Evolutionary conservation across 2,797 vertebrate genomes (phyloP), one percentile per base, ranked within the genome.

Genomic region (Eospalax fontanierii): DNA sequence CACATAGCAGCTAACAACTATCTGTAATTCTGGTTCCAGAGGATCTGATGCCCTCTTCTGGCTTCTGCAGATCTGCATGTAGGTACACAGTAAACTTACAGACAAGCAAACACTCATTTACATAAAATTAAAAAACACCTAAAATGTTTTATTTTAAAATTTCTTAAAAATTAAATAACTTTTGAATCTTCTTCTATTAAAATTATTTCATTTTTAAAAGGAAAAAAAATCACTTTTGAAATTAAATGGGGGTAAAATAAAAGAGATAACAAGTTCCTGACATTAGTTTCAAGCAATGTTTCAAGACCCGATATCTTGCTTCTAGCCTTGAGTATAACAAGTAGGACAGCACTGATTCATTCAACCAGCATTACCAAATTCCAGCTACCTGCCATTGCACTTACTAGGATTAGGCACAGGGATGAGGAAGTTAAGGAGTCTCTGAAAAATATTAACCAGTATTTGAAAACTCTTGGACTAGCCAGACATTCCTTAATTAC

Each of bases 181-280:
- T 11, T 46, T 46, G 46, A 46, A 46, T 46, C 46, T 46, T 46
- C 11, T 46, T 8, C 71, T 66, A 78, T 84, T 78, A 86, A 68
- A 57, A 46, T 54, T 54, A 79, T 40, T 40, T 73, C 4, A 73
- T 82, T 84, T 57, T 75, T 16, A 87, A 66, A 66, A n/a, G n/a
- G 14, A 2, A 66, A 70, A 68, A 91, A 68, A 87, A 50, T 33
- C 33, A 82, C 70, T 90, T 95, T 54, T 78, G 21, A 92, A 94
- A 76, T 75, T 94, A 87, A 95, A 74, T 7, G 65, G 38, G 26
- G 12, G 40, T n/a, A n/a, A 91, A 63, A 75, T 93, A 54, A 87
- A 79, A 66, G 63, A 93, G 5, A 19, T 76, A 81, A 87, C 30
- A 95, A 63, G 63, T n/a, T 46, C 50, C 74, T 61, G 12, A 57